phyloP scores from a whole-genome alignment of 30 jellyfish, hydroid and myxozoan genomes.

The Pelagia noctiluca region DNA sequence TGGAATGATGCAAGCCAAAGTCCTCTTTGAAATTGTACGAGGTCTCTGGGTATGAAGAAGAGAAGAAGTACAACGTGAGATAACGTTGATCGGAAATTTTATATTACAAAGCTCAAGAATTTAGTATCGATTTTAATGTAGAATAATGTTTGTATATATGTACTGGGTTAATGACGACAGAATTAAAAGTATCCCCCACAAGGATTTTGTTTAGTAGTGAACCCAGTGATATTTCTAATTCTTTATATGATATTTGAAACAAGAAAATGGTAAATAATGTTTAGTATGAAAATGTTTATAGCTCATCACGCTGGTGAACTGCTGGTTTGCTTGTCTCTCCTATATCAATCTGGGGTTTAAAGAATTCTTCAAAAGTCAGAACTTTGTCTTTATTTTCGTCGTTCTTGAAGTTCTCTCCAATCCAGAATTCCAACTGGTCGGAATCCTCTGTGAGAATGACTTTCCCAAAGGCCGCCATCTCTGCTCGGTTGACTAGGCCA shows the following conservation, averaged over 20 bases:
- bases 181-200: too few species aligned
- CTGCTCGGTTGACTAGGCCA: constrained; percentile 51
- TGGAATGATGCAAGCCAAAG: constrained; percentile 61
- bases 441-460: constrained; percentile 34
- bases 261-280: too few species aligned
- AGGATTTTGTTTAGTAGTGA: too few species aligned
- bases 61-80: not conserved
- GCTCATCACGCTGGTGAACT: constrained; percentile 7
- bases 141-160: too few species aligned
- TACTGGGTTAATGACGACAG: too few species aligned
- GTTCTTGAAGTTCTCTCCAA: constrained; percentile 53
- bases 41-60: not conserved
- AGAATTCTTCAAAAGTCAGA: constrained; percentile 58
- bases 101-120: too few species aligned
- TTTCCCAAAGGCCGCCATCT: constrained; percentile 65
- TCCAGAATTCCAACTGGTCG: constrained; percentile 54
- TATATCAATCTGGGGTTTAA: constrained; percentile 43
- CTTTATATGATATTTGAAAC: too few species aligned
- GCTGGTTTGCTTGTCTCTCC: not conserved
- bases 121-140: too few species aligned
- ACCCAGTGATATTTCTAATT: too few species aligned
- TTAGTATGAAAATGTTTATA: too few species aligned
- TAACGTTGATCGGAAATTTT: too few species aligned
- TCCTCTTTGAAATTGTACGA: constrained; percentile 58
- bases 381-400: constrained; percentile 48